These are phyloP conservation scores for Sander lucioperca DNA, from an alignment of 2,113 vertebrate species.

Conservation along the genomic window DNA sequence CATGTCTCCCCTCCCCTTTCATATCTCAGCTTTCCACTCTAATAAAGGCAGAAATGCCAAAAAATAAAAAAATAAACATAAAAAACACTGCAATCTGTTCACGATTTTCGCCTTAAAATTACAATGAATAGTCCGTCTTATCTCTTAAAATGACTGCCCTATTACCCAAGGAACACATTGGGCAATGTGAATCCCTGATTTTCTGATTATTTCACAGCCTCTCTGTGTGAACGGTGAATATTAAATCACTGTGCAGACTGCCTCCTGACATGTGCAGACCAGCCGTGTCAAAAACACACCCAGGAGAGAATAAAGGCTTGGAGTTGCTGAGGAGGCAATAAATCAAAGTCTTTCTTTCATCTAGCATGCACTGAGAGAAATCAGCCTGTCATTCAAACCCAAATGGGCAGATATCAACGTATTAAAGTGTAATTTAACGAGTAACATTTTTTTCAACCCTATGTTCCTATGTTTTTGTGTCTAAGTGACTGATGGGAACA, in stretches of 20 bases:
- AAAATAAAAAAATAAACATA: too few species aligned
- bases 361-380: not conserved
- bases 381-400: not conserved
- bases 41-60: too few species aligned
- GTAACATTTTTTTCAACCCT: too few species aligned
- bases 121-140: not conserved
- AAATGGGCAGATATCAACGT: conserved; percentile 14
- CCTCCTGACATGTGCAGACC: conserved; percentile 57
- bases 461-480: too few species aligned
- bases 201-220: conserved; percentile 2
- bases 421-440: not conserved
- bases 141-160: not conserved
- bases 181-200: not conserved
- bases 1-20: too few species aligned
- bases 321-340: not conserved
- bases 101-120: not conserved
- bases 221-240: conserved; percentile 1
- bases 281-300: conserved; percentile 54
- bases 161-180: not conserved
- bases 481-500: too few species aligned
- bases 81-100: not conserved
- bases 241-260: not conserved
- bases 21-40: too few species aligned
- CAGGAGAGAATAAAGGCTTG: conserved; percentile 15
- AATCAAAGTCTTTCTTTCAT: conserved; percentile 39